Evolutionary conservation across 1,140 invertebrate genomes (phyloP).

Genomic region (Cyclargus thomasi): DNA sequence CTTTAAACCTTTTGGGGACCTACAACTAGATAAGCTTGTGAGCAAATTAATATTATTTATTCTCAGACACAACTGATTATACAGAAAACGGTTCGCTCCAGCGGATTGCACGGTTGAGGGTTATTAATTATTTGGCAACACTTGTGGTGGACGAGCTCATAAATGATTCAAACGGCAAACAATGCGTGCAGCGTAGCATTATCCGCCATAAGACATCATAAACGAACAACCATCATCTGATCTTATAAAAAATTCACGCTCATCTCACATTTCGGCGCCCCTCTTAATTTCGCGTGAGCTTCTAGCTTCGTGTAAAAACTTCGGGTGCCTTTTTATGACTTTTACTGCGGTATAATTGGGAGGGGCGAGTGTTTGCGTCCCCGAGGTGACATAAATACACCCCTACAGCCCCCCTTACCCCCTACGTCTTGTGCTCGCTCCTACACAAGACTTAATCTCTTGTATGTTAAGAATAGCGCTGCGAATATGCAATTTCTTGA

Average conservation of each 20-base stretch:
- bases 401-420: conserved; percentile 35
- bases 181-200: conserved; percentile 65
- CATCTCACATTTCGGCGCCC: conserved; percentile 74
- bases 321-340: conserved; percentile 75
- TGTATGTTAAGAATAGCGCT: conserved; percentile 52
- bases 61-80: not conserved
- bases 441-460: conserved; percentile 65
- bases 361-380: conserved; percentile 67
- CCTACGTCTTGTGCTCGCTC: conserved; percentile 33
- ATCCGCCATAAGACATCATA: conserved; percentile 70
- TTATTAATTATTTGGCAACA: conserved; percentile 68
- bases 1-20: no score
- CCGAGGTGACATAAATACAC: conserved; percentile 73
- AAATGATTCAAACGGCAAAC: conserved; percentile 63
- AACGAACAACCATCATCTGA: conserved; percentile 71
- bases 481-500: not conserved
- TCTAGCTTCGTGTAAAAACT: conserved; percentile 73
- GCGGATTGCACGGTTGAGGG: conserved; percentile 28
- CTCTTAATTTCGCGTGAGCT: conserved; percentile 74
- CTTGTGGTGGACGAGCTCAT: conserved; percentile 53
- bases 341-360: conserved; percentile 75
- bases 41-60: not conserved
- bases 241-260: conserved; percentile 74
- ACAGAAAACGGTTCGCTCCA: not conserved
- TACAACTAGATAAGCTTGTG: no score